Base-by-base conservation (phyloP, 2,797 vertebrate species). In the Somateria mollissima region DNA sequence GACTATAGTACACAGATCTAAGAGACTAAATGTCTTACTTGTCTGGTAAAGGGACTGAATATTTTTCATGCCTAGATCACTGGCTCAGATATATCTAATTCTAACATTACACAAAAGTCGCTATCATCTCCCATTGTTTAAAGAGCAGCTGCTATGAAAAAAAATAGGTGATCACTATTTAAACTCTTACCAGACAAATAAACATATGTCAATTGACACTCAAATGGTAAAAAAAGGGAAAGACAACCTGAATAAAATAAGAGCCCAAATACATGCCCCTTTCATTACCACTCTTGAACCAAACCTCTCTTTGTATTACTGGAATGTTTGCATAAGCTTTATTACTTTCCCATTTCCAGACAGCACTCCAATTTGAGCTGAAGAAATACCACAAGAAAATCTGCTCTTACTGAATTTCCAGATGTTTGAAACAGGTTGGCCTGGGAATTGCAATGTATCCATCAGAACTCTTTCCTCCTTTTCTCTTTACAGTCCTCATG, bases 321-420 rank as follows among this genome's bases (percentile, higher is more conserved):
- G 80, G 91, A 96, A 94, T 94, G 90, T 94, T 95, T 96, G 83
- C 53, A 69, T 71, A 94, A 90, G 71, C 66, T 84, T 92, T 96
- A 96, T 92, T 97, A 83, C 80, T 95, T 95, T 94, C 89, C 74
- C 41, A 65, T 92, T 96, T 95, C 91, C 91, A 94, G 83, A 90
- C 57, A 90, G 45, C 27, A 39, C 43, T 96, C 85, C 77, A 91
- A 86, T 39, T 57, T 76, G 65, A 91, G 69, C 47, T 83, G 71
- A 87, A 94, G 85, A 94, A 96, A 92, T 87, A 92, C 83, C 95
- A 90, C 86, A 84, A 74, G 71, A 86, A 96, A 94, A 93, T 93
- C 78, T 93, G 49, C 27, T 71, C 14, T 92, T 88, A 80, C 60
- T 87, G 65, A 90, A 82, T 92, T 94, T 95, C 89, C 91, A 94